phyloP scores from a whole-genome alignment of 2,113 vertebrate species.

The Fulmarus glacialis region DNA sequence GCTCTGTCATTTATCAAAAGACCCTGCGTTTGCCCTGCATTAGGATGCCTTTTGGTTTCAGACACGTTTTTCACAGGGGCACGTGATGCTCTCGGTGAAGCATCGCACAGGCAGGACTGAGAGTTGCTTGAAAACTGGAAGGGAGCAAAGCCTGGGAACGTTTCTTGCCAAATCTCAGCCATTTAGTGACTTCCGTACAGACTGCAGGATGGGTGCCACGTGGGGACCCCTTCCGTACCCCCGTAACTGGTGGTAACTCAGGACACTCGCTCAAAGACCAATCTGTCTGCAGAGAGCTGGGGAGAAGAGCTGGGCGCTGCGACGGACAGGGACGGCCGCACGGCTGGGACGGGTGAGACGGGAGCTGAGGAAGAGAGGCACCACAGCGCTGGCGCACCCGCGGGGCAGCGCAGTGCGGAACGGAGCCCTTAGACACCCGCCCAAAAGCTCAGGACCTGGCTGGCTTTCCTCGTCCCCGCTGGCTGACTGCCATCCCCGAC shows the following conservation, averaged over 20 bases:
- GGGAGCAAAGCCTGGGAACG: not conserved
- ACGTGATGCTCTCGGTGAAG: rapidly evolving
- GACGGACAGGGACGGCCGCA: rapidly evolving
- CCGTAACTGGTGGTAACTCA: rapidly evolving
- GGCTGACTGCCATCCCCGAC: too few relatives aligned
- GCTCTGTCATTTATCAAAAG: not conserved
- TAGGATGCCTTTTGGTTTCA: too few relatives aligned
- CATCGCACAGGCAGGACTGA: not conserved
- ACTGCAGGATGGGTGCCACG: rapidly evolving
- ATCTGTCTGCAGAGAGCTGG: not conserved
- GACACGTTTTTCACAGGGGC: not conserved
- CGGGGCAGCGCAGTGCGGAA: rapidly evolving
- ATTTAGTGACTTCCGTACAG: rapidly evolving
- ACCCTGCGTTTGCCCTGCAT: not conserved
- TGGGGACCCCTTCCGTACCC: not conserved
- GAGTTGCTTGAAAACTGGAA: not conserved
- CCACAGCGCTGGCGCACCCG: rapidly evolving
- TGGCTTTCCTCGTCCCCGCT: rapidly evolving
- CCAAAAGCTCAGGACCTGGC: not conserved
- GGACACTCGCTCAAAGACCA: rapidly evolving
- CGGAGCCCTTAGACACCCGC: rapidly evolving
- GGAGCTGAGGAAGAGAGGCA: not conserved
- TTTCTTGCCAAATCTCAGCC: not conserved
- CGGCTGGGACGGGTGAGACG: rapidly evolving
- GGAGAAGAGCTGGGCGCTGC: not conserved